A percentile compares a stretch with the other conserved stretches of the same genome.
phyloP scores from a whole-genome alignment of 1,140 invertebrate genomes.

The Platyscapa corneri region DNA sequence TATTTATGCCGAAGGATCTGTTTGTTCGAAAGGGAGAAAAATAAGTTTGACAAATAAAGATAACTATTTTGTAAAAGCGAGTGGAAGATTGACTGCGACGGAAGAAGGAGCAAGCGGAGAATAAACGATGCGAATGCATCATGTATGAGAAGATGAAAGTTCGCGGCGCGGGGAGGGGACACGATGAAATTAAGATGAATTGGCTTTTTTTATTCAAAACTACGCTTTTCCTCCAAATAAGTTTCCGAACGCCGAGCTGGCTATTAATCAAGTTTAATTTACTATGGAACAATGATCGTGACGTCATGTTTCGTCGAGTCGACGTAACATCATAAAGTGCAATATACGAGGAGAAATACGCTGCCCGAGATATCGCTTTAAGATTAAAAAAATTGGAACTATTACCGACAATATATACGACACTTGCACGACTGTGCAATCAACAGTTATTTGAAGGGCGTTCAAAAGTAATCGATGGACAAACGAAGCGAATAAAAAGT shows the following conservation, averaged over 20 bases:
- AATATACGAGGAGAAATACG: not conserved
- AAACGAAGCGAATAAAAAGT: not conserved
- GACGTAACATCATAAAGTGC: no score
- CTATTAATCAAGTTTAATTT: no score
- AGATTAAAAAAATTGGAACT: not conserved
- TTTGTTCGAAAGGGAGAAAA: conserved; percentile 12
- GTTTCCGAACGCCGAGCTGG: no score
- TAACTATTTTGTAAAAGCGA: not conserved
- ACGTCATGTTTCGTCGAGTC: no score
- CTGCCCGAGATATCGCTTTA: not conserved
- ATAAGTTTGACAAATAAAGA: not conserved
- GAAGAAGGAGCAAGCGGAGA: no score
- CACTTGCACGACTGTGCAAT: not conserved
- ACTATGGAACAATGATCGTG: no score
- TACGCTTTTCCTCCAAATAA: no score
- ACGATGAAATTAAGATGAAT: no score
- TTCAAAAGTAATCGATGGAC: not conserved
- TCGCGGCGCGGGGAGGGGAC: no score
- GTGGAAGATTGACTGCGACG: not conserved
- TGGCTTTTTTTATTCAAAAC: no score
- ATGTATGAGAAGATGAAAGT: not conserved
- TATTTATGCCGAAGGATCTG: not conserved
- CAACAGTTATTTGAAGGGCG: conserved; percentile 7
- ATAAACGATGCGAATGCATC: not conserved
- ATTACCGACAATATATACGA: not conserved